A percentile compares a stretch with the other conserved stretches of the same genome.
Conservation (phyloP, 2,888 invertebrate species). For the Rotaria macrura region DNA sequence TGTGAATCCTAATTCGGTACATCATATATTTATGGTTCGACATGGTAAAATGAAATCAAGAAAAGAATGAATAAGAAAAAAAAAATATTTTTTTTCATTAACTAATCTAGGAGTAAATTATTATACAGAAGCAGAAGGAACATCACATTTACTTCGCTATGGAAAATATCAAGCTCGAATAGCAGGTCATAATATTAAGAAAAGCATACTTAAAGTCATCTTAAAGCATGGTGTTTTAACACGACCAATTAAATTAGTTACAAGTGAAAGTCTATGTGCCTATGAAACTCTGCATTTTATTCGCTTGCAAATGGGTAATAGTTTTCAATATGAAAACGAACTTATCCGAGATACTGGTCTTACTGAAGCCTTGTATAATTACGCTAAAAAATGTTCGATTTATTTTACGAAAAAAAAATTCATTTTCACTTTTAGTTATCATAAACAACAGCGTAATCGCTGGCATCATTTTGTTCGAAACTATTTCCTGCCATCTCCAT, state of each 20-base stretch:
- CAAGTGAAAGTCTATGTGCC: not conserved
- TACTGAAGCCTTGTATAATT: not conserved
- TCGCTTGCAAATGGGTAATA: not conserved
- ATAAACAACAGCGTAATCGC: not conserved
- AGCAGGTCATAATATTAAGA: not conserved
- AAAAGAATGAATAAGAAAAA: too few relatives aligned
- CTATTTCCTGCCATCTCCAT: not conserved
- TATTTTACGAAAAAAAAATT: too few relatives aligned
- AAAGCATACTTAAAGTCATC: not conserved
- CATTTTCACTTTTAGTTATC: not conserved
- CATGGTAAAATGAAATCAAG: not conserved
- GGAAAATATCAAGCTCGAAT: not conserved
- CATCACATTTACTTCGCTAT: not conserved
- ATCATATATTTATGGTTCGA: not conserved
- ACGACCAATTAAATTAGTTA: not conserved
- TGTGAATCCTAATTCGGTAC: not conserved
- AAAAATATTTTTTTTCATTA: too few relatives aligned
- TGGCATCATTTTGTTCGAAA: not conserved
- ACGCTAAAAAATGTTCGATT: not conserved
- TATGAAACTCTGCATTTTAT: not conserved
- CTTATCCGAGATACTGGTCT: not conserved
- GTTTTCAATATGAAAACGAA: not conserved
- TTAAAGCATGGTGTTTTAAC: not conserved
- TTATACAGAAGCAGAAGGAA: not conserved
- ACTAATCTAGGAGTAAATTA: not conserved